A percentile compares a stretch with the other conserved stretches of the same genome.
Conservation (phyloP, 2,113 vertebrate genomes). For the Ceuthmochares aereus region DNA sequence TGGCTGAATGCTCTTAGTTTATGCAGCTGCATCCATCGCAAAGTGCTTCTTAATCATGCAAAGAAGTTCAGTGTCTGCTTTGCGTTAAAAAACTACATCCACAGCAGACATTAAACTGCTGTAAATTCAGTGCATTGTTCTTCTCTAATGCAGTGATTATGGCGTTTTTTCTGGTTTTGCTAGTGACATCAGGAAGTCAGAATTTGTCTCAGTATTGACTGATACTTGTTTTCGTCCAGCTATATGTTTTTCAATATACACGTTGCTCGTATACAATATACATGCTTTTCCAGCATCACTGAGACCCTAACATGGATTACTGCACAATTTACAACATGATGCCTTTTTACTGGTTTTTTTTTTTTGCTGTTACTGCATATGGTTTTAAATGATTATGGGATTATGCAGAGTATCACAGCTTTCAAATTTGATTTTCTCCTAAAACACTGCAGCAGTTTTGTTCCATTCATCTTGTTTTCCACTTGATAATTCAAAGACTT, state of each 20-base stretch:
- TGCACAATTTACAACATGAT: background rate
- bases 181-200: background rate
- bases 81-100: background rate
- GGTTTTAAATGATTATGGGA: background rate
- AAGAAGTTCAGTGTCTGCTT: constrained; percentile 24
- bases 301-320: background rate
- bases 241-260: background rate
- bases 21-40: constrained; percentile 3
- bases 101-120: background rate
- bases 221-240: background rate
- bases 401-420: background rate
- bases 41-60: background rate
- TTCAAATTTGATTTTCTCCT: background rate
- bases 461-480: constrained; percentile 26
- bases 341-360: background rate
- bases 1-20: constrained; percentile 22
- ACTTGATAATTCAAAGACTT: constrained; percentile 28
- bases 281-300: background rate
- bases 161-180: background rate
- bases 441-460: background rate
- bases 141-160: background rate
- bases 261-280: background rate
- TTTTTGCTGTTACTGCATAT: background rate
- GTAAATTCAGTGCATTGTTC: background rate
- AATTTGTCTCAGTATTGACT: background rate